Conservation (phyloP, 2,113 vertebrate species). For the Todiramphus saurophagus region DNA sequence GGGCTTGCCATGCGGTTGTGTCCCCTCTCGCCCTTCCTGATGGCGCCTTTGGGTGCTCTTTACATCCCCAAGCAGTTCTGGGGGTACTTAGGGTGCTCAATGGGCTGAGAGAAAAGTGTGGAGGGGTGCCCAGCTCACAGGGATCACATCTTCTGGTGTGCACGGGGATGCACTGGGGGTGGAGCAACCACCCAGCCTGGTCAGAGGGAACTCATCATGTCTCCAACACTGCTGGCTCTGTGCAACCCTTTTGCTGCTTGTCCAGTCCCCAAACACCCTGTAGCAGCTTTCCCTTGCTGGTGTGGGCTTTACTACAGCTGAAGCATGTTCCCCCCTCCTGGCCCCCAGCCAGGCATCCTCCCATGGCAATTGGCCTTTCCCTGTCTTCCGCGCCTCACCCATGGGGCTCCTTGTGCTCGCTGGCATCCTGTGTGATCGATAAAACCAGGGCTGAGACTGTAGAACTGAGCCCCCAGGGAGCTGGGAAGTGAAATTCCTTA, state of each 20-base stretch:
- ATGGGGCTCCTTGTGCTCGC: rapidly evolving
- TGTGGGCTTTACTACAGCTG: background rate
- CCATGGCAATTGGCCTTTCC: background rate
- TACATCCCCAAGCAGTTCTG: background rate
- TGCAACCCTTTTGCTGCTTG: background rate
- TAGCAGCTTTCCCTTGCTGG: background rate
- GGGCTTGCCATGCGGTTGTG: rapidly evolving
- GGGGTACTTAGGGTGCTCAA: background rate
- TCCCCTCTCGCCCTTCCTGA: background rate
- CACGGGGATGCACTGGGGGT: background rate
- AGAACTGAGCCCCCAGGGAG: background rate
- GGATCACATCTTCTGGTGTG: background rate
- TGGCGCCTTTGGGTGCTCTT: background rate
- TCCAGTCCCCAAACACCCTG: background rate
- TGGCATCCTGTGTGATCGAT: too few relatives aligned
- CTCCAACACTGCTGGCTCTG: rapidly evolving
- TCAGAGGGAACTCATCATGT: background rate
- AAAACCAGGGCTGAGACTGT: background rate
- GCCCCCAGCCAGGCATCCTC: background rate
- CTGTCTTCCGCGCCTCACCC: background rate
- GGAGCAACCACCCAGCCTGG: background rate
- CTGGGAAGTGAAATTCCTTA: background rate
- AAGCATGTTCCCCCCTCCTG: background rate
- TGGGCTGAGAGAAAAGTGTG: background rate
- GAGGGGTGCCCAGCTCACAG: background rate